These are phyloP conservation scores for Cataglyphis cursor DNA, from an alignment of 2,888 invertebrate species.

Conservation along the genomic window DNA sequence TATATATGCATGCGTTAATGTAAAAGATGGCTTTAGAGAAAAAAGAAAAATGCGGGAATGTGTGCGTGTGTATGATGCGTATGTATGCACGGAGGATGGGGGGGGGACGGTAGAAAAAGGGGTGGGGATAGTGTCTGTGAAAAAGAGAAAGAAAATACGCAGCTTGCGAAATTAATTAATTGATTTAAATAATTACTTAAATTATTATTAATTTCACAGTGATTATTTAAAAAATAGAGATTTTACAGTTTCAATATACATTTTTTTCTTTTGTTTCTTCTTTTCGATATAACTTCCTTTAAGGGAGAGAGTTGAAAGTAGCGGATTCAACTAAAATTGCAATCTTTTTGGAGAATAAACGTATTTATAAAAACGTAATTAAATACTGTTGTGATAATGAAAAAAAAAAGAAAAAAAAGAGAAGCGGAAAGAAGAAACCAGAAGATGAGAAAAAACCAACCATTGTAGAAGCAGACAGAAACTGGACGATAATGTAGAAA, in stretches of 20 bases:
- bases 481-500: constrained; percentile 56
- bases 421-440: constrained; percentile 36
- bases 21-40: constrained; percentile 30
- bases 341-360: constrained; percentile 62
- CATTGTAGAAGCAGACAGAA: constrained; percentile 45
- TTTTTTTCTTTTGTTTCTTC: constrained; percentile 46
- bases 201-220: constrained; percentile 25
- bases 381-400: constrained; percentile 66
- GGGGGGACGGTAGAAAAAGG: constrained; percentile 74
- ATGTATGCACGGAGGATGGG: constrained; percentile 70
- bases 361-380: constrained; percentile 65
- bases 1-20: constrained; percentile 13
- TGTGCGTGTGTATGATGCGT: constrained; percentile 26
- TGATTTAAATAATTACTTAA: constrained; percentile 37
- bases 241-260: constrained; percentile 54
- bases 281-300: constrained; percentile 32
- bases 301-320: constrained; percentile 61
- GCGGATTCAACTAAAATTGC: constrained; percentile 54
- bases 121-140: constrained; percentile 79
- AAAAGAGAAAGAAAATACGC: constrained; percentile 63
- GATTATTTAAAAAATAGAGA: constrained; percentile 49
- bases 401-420: constrained; percentile 50
- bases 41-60: neutral
- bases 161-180: constrained; percentile 33
- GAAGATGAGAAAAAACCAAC: constrained; percentile 39